Conservation (phyloP, 37 sponge, comb jelly and placozoan species). For the Aphrocallistes beatrix region DNA sequence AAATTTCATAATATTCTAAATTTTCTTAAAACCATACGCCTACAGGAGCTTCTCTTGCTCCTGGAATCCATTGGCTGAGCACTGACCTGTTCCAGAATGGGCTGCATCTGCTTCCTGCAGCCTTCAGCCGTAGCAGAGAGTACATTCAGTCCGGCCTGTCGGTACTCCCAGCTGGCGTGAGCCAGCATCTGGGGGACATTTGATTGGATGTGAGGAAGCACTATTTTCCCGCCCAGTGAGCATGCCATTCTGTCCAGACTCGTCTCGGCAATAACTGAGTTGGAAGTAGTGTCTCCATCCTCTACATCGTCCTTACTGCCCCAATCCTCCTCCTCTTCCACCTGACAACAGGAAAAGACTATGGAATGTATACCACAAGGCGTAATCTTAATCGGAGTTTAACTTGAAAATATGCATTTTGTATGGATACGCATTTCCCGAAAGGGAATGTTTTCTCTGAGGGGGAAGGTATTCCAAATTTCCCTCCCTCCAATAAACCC, state of each 20-base stretch:
- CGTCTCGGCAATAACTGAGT: conserved; percentile 72
- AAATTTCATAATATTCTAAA: too few species aligned
- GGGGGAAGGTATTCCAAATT: too few species aligned
- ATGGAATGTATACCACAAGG: too few species aligned
- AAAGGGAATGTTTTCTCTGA: too few species aligned
- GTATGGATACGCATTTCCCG: too few species aligned
- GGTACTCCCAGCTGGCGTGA: conserved; percentile 72
- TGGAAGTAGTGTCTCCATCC: conserved; percentile 26
- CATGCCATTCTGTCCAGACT: conserved; percentile 82
- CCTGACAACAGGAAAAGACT: background rate
- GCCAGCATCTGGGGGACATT: conserved; percentile 69
- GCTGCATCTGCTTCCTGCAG: conserved; percentile 79
- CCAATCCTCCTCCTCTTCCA: conserved; percentile 69
- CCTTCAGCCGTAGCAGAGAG: conserved; percentile 90
- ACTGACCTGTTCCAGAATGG: conserved; percentile 42
- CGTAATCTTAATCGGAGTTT: too few species aligned
- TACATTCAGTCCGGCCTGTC: conserved; percentile 88
- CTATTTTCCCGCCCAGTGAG: conserved; percentile 80
- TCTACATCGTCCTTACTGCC: conserved; percentile 20
- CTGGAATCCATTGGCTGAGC: too few species aligned
- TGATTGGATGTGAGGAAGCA: conserved; percentile 75
- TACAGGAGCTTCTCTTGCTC: too few species aligned
- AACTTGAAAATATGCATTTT: too few species aligned
- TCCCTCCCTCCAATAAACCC: too few species aligned
- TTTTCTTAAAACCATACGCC: too few species aligned